Base-by-base conservation (phyloP, 2,888 invertebrate genomes). In the Frankliniella intonsa region DNA sequence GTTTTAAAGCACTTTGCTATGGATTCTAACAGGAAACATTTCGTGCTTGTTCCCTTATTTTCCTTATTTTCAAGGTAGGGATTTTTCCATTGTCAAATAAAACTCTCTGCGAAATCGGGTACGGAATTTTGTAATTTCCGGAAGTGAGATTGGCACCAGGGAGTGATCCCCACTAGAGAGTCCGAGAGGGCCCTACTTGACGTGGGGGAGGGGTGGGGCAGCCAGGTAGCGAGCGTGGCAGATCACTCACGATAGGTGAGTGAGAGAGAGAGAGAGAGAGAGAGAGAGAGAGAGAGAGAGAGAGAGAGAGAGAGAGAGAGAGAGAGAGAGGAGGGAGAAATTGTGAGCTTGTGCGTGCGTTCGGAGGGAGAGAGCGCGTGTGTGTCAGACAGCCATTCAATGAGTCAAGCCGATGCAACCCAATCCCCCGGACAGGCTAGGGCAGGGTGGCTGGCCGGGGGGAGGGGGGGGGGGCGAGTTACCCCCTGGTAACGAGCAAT, bases 351-450 rank as follows among this genome's bases (percentile, higher is more conserved):
- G 51, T 51, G 51, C 9, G 55, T 55, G 55, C 17, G 55, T 55
- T 12, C 55, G 55, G 55, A 55, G 55, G 17, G 55, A 55, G 55
- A 51, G 51, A 55, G 55, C 2, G 3, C 12, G 55, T 14, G 62
- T 14, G 62, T 62, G 62, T 38, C 62, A 62, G 62, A 62, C 62
- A 62, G 62, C 62, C 62, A 62, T 62, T 62, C 62, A 62, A 62
- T 62, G 62, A 62, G 62, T 62, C 62, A 62, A 62, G 62, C 62
- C 62, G 62, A 14, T 62, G 62, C 62, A 62, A 62, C 62, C n/a
- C 62, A 62, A 62, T 62, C 62, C 62, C 11, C 62, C 62, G 7
- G 19, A 1, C 14, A 11, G 19, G 11, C 14, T 10, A 14, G 62
- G 62, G 62, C 8, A 62, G 62, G n/a, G 62, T 62, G 17, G 62